These are phyloP conservation scores for Leucoraja erinaceus DNA, from an alignment of 2,113 vertebrate genomes.

Conservation along the genomic window DNA sequence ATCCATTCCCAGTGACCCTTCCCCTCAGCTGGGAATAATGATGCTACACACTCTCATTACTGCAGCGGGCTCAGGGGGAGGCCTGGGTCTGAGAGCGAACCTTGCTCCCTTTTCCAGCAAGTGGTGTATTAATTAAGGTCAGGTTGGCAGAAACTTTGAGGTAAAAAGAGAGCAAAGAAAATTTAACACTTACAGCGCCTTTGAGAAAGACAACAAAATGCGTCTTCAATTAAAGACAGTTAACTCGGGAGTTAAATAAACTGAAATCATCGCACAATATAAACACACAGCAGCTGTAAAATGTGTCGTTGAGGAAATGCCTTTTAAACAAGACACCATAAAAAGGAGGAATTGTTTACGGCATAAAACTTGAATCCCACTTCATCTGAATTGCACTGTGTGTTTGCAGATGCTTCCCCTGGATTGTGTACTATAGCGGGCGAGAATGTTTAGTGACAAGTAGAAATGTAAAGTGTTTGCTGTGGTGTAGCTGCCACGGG, in stretches of 20 bases:
- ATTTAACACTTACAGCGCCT: constrained; percentile 43
- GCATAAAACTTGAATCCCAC: neutral
- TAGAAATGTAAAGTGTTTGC: constrained; percentile 20
- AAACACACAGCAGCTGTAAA: neutral
- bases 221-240: neutral
- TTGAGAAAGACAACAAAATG: constrained; percentile 1
- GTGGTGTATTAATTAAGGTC: constrained; percentile 70
- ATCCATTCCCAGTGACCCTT: constrained; percentile 85
- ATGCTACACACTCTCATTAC: constrained; percentile 72
- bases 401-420: neutral
- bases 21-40: constrained; percentile 76
- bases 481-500: neutral
- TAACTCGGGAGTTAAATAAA: neutral
- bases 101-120: constrained; percentile 64
- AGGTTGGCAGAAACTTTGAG: constrained; percentile 58
- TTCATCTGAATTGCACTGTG: constrained; percentile 13
- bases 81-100: constrained; percentile 64
- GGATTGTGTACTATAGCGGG: neutral
- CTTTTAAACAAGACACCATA: neutral
- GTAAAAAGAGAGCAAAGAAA: constrained; percentile 43
- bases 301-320: neutral
- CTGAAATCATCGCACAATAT: constrained; percentile 6
- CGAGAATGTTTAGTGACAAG: constrained; percentile 30
- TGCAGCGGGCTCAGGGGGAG: constrained; percentile 67
- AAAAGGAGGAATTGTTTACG: neutral